Evolutionary conservation across 2,888 invertebrate genomes (phyloP).

Genomic region (Tubulanus polymorphus): DNA sequence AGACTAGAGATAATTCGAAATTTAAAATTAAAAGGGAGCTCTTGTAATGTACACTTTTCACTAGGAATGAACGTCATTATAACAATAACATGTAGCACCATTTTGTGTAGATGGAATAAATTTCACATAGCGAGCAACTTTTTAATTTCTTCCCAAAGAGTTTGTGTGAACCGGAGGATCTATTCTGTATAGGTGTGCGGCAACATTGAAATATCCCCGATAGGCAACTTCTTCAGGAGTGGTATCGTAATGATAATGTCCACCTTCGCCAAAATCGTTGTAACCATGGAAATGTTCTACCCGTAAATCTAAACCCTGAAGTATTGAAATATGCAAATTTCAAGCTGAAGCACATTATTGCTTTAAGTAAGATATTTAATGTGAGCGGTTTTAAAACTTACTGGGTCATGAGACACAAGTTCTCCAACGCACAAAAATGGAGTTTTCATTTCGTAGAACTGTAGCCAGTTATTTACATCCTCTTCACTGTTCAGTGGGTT

Average conservation of each 20-base stretch:
- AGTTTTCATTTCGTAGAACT: constrained; percentile 84
- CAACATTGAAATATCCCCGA: constrained; percentile 80
- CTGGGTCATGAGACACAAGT: constrained; percentile 49
- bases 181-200: constrained; percentile 58
- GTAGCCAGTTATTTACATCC: constrained; percentile 81
- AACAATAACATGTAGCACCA: too few relatives aligned
- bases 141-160: constrained; percentile 72
- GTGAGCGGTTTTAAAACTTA: constrained; percentile 23
- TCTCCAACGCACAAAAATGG: constrained; percentile 73
- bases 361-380: neutral
- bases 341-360: neutral
- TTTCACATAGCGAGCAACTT: too few relatives aligned
- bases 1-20: too few relatives aligned
- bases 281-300: constrained; percentile 93
- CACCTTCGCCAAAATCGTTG: constrained; percentile 61
- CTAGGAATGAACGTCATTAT: too few relatives aligned
- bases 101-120: too few relatives aligned
- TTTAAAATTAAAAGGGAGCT: too few relatives aligned
- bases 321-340: neutral
- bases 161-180: constrained; percentile 58
- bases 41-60: too few relatives aligned
- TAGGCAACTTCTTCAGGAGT: constrained; percentile 85
- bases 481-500: constrained; percentile 68
- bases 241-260: constrained; percentile 95
- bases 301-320: constrained; percentile 79